Evolutionary conservation across 2,797 vertebrate genomes (phyloP).

Genomic region (Syngnathus acus): DNA sequence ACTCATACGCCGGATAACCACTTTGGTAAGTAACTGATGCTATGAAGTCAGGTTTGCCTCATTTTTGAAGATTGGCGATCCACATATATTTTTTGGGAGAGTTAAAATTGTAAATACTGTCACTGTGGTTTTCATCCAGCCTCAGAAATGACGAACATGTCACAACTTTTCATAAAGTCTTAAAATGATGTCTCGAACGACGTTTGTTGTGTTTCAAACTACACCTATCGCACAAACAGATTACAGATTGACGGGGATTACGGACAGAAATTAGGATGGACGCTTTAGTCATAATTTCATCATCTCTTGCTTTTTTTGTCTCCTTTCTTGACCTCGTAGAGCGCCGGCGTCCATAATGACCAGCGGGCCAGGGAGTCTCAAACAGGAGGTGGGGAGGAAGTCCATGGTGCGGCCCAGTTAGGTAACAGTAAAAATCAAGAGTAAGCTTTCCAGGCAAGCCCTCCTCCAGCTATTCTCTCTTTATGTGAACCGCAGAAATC

Average conservation of each 20-base stretch:
- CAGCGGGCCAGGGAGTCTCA: slow-evolving; percentile 16
- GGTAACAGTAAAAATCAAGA: not conserved
- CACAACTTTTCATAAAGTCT: no score
- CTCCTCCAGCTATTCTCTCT: not conserved
- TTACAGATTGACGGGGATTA: slow-evolving; percentile 65
- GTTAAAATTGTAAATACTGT: no score
- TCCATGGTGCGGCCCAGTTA: not conserved
- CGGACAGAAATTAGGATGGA: slow-evolving; percentile 36
- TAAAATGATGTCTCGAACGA: no score
- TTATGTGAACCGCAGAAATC: slow-evolving; percentile 24
- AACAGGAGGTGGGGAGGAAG: slow-evolving; percentile 19
- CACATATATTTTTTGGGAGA: no score
- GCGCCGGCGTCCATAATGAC: slow-evolving; percentile 20
- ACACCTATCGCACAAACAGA: slow-evolving; percentile 60
- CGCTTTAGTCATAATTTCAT: slow-evolving; percentile 57
- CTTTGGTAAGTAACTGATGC: not conserved
- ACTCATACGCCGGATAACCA: not conserved
- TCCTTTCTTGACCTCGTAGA: slow-evolving; percentile 9
- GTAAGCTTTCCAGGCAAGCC: not conserved
- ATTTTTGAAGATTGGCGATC: not conserved
- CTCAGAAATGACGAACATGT: no score
- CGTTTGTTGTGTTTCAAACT: slow-evolving; percentile 5
- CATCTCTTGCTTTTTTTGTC: slow-evolving; percentile 38
- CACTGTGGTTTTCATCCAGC: no score
- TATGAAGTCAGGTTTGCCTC: not conserved